Base-by-base conservation (phyloP, 2,113 vertebrate genomes). In the Trichechus manatus region DNA sequence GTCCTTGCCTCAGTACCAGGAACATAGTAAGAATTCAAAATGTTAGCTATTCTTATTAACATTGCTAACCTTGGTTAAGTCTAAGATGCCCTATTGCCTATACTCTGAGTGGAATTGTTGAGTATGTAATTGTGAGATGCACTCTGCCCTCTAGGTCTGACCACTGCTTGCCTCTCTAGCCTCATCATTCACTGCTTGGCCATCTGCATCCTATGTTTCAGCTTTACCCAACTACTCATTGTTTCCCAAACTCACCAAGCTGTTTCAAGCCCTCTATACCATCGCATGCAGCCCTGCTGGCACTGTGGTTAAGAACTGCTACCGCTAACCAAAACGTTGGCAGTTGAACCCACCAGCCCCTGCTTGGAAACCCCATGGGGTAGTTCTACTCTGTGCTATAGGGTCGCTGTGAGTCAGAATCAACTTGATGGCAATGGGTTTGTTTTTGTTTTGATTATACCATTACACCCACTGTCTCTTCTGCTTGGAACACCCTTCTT, bases 41-140 rank as follows among this genome's bases (percentile, higher is more conserved):
- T 88, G 29, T 7, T 84, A 59, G 50, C 83, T 77, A 59, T 72
- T 29, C 15, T 78, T 77, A 78, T 29, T 68, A 79, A 70, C 63
- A 66, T 93, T 87, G 29, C 47, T 81, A 81, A 63, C 20, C 27
- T 75, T 85, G 42, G 56, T 88, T 63, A 92, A 78, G 84, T 75
- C 53, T 68, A 47, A 86, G 25, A 56, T 66, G 77, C 36, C n/a
- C 42, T 53, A n/a, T 4, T 83, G n/a, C 29, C 61, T 82, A 33
- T 36, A 47, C 2, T 19, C 13, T 79, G 47, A 17, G 17, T 63
- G 11, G 81, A 42, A 47, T n/a, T 47, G 44, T 44, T 81, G 70
- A 25, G 6, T 61, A 27, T 56, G 53, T 56, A 56, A 56, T 56
- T 56, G 11, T 56, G 2, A 9, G 25, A 20, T 61, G 3, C 9